A percentile compares a stretch with the other conserved stretches of the same genome.
Conservation (phyloP, 2,113 vertebrate genomes). For the Catharus fuscescens region DNA sequence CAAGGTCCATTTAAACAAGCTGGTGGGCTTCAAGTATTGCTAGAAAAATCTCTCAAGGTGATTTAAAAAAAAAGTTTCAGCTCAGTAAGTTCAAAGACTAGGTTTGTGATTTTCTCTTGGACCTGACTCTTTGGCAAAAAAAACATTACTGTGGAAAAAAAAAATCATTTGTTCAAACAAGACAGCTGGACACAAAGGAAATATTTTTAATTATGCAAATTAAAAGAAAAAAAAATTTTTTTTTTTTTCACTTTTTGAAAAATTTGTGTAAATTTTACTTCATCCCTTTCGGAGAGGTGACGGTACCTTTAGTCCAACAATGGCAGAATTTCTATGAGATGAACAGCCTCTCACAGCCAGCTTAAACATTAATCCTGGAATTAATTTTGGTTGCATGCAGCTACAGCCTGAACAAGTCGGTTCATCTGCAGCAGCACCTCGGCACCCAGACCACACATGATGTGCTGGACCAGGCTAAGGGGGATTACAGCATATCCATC, state of each 20-base stretch:
- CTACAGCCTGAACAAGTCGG: neutral
- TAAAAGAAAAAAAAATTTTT: neutral
- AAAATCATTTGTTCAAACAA: neutral
- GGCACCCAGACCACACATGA: conserved; percentile 47
- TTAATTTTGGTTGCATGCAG: conserved; percentile 25
- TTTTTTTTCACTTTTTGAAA: neutral
- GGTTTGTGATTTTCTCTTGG: neutral
- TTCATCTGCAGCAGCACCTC: conserved; percentile 20
- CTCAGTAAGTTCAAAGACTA: neutral
- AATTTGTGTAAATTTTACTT: neutral
- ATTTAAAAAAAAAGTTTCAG: neutral
- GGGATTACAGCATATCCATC: conserved; percentile 16
- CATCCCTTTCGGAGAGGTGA: neutral
- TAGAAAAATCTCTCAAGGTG: neutral
- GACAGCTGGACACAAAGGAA: neutral
- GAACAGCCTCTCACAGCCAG: neutral
- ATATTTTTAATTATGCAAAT: neutral
- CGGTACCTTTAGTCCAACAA: neutral
- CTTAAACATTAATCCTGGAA: conserved; percentile 41
- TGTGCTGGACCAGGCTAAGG: neutral
- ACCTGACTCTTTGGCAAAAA: neutral
- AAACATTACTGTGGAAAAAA: neutral
- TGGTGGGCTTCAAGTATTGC: neutral
- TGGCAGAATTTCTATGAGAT: neutral
- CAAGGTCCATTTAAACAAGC: neutral